Percentiles rank a stretch among this genome's conserved stretches.
These are phyloP conservation scores for Channa maculata DNA, from an alignment of 2,113 vertebrate genomes.

Conservation along the genomic window DNA sequence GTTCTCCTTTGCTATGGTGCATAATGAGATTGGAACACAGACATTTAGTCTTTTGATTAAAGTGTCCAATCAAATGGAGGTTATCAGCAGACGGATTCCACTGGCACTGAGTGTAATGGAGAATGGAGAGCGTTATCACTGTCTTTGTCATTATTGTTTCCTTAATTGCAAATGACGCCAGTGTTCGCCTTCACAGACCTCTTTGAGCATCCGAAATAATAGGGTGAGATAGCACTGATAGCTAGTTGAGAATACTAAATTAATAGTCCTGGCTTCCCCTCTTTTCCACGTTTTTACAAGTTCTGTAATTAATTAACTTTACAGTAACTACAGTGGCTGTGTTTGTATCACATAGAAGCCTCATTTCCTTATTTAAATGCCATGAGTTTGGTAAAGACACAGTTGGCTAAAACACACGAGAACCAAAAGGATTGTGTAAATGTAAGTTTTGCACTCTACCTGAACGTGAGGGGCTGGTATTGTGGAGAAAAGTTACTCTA, in stretches of 20 bases:
- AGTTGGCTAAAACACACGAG: slow-evolving; percentile 3
- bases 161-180: slow-evolving; percentile 58
- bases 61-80: slow-evolving; percentile 72
- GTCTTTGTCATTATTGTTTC: slow-evolving; percentile 54
- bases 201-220: slow-evolving; percentile 50
- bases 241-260: slow-evolving; percentile 47
- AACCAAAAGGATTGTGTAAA: neutral
- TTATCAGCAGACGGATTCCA: slow-evolving; percentile 56
- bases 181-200: slow-evolving; percentile 43
- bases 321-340: neutral
- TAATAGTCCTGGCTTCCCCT: slow-evolving; percentile 6
- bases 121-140: slow-evolving; percentile 31
- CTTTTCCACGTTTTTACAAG: slow-evolving; percentile 3
- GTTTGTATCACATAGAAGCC: neutral
- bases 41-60: slow-evolving; percentile 70
- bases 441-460: neutral
- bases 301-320: slow-evolving; percentile 45
- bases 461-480: neutral
- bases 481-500: neutral
- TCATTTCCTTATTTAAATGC: slow-evolving; percentile 15
- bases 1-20: slow-evolving; percentile 50
- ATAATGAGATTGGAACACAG: slow-evolving; percentile 72
- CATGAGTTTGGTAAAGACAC: neutral
- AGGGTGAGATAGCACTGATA: slow-evolving; percentile 26
- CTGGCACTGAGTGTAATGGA: slow-evolving; percentile 41